A percentile compares a stretch with the other conserved stretches of the same genome.
Evolutionary conservation across 1,140 invertebrate genomes (phyloP).

Genomic region (Vanessa tameamea): DNA sequence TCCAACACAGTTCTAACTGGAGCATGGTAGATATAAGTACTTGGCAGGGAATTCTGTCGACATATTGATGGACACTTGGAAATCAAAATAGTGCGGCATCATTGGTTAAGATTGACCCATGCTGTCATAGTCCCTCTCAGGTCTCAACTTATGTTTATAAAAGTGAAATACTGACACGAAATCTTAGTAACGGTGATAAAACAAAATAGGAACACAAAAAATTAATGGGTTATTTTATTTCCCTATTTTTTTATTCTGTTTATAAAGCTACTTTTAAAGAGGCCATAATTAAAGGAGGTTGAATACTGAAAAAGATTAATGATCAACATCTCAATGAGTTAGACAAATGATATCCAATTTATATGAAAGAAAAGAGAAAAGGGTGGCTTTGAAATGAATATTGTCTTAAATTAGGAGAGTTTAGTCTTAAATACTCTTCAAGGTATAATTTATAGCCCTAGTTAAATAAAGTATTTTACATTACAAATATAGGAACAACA

Average conservation of each 20-base stretch:
- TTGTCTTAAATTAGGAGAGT: slow-evolving; percentile 46
- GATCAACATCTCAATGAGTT: slow-evolving; percentile 35
- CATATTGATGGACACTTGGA: too few relatives aligned
- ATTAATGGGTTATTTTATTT: background rate
- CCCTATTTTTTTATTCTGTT: background rate
- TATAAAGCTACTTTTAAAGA: slow-evolving; percentile 17
- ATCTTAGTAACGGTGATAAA: too few relatives aligned
- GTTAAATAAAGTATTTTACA: slow-evolving; percentile 32
- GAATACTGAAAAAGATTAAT: slow-evolving; percentile 33
- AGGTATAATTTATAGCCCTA: slow-evolving; percentile 37
- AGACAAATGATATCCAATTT: slow-evolving; percentile 46
- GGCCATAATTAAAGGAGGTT: slow-evolving; percentile 22
- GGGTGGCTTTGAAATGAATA: slow-evolving; percentile 40
- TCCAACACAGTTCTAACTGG: too few relatives aligned
- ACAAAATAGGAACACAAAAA: too few relatives aligned
- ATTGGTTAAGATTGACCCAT: too few relatives aligned
- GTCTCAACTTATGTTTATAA: too few relatives aligned
- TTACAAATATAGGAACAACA: slow-evolving; percentile 10
- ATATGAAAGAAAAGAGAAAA: slow-evolving; percentile 43
- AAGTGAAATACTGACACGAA: too few relatives aligned
- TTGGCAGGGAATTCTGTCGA: too few relatives aligned
- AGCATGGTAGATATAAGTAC: too few relatives aligned
- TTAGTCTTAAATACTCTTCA: slow-evolving; percentile 42
- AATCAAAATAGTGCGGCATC: too few relatives aligned
- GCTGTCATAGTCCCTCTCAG: too few relatives aligned